Conservation (phyloP, 2,797 vertebrate species). For the Podargus strigoides region DNA sequence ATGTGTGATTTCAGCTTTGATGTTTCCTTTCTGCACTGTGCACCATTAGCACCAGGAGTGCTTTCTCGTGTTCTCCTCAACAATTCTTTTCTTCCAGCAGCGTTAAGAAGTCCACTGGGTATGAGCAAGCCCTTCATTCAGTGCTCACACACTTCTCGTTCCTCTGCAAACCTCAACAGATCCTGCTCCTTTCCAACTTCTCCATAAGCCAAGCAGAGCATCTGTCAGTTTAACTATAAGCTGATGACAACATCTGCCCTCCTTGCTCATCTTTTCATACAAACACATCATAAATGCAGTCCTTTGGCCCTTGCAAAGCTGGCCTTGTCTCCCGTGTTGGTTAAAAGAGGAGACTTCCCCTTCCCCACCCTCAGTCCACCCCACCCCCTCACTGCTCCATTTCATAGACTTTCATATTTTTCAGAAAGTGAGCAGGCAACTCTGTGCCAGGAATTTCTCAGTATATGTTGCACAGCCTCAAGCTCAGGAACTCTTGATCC, state of each 20-base stretch:
- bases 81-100: not conserved
- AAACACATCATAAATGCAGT: accelerated
- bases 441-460: not conserved
- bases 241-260: not conserved
- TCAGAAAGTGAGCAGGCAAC: not conserved
- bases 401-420: not conserved
- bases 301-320: not conserved
- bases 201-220: accelerated
- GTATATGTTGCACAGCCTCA: not conserved
- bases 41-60: not conserved
- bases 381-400: accelerated
- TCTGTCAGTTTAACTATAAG: not conserved
- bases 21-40: not conserved
- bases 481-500: not conserved
- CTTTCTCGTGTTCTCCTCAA: not conserved
- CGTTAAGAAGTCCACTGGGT: not conserved
- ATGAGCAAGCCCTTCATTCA: not conserved
- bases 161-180: not conserved
- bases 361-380: not conserved
- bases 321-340: accelerated
- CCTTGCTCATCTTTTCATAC: not conserved
- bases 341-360: not conserved
- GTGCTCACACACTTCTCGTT: not conserved
- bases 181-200: not conserved
- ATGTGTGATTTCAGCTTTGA: not conserved